Percentiles rank a stretch among this genome's conserved stretches.
Evolutionary conservation across 2,113 vertebrate genomes (phyloP).

Genomic region (Oreochromis tanganicae): DNA sequence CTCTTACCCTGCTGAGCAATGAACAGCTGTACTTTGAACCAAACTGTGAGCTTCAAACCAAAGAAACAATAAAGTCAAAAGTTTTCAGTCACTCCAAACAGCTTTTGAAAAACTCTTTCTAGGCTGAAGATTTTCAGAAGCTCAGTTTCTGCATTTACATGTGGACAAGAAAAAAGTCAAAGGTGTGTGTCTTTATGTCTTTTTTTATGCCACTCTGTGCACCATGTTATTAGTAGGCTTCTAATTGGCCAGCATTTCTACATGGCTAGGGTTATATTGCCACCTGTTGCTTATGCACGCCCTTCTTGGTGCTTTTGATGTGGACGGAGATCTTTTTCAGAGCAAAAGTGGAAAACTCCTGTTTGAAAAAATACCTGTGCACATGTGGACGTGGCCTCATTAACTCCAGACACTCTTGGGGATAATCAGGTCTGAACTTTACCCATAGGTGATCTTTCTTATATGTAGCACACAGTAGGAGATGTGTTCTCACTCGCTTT

Average conservation of each 20-base stretch:
- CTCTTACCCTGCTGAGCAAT: background rate
- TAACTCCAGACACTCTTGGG: background rate
- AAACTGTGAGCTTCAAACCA: background rate
- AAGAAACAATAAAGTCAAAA: background rate
- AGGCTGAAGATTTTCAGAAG: background rate
- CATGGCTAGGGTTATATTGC: background rate
- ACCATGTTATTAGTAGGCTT: background rate
- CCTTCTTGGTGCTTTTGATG: background rate
- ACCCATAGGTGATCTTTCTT: background rate
- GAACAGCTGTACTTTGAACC: background rate
- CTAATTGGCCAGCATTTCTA: background rate
- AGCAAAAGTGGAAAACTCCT: background rate
- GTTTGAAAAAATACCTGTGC: background rate
- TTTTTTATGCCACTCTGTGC: background rate
- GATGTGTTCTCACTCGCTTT: background rate
- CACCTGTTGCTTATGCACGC: background rate
- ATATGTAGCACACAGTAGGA: background rate
- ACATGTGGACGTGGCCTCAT: background rate
- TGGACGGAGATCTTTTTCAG: background rate
- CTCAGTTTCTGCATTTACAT: background rate
- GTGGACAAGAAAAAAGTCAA: background rate
- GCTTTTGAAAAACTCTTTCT: too few species aligned
- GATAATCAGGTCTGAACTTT: background rate
- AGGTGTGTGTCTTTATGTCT: background rate
- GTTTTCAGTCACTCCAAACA: background rate